Conservation (phyloP, 2,888 invertebrate species). For the Sinelater perroti region DNA sequence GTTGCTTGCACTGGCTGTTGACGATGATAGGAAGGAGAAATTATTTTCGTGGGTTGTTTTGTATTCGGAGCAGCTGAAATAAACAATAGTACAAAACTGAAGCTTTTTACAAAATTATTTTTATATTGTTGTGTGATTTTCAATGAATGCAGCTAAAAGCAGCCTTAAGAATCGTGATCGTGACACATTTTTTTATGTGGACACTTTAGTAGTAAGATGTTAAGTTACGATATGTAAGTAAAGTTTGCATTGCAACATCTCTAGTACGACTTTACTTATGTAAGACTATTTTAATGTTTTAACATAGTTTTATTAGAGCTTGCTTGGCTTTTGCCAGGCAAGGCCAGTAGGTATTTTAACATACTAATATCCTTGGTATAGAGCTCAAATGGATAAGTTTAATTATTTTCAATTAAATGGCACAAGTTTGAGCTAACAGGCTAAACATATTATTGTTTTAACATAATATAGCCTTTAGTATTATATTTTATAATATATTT, state of each 20-base stretch:
- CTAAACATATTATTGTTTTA: constrained; percentile 35
- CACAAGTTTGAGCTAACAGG: constrained; percentile 22
- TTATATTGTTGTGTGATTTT: constrained; percentile 31
- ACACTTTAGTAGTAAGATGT: constrained; percentile 24
- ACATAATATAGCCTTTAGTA: constrained; percentile 37
- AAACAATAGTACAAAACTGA: constrained; percentile 31
- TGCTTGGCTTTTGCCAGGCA: constrained; percentile 46
- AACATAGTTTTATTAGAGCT: constrained; percentile 50
- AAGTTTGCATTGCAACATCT: constrained; percentile 17
- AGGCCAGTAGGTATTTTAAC: constrained; percentile 45
- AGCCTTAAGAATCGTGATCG: constrained; percentile 36
- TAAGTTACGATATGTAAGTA: constrained; percentile 31
- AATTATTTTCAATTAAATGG: constrained; percentile 20
- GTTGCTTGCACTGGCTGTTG: constrained; percentile 18
- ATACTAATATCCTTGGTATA: constrained; percentile 34
- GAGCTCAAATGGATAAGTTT: constrained; percentile 30
- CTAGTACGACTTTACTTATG: constrained; percentile 44
- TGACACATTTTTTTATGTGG: constrained; percentile 38
- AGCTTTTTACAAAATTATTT: constrained; percentile 36
- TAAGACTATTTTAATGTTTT: constrained; percentile 52
- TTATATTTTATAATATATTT: constrained; percentile 42
- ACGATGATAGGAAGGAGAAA: neutral
- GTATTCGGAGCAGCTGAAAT: constrained; percentile 25
- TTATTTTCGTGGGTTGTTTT: constrained; percentile 20
- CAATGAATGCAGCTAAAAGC: constrained; percentile 32